Base-by-base conservation (phyloP, 2,797 vertebrate genomes). In the Apogon talboti region DNA sequence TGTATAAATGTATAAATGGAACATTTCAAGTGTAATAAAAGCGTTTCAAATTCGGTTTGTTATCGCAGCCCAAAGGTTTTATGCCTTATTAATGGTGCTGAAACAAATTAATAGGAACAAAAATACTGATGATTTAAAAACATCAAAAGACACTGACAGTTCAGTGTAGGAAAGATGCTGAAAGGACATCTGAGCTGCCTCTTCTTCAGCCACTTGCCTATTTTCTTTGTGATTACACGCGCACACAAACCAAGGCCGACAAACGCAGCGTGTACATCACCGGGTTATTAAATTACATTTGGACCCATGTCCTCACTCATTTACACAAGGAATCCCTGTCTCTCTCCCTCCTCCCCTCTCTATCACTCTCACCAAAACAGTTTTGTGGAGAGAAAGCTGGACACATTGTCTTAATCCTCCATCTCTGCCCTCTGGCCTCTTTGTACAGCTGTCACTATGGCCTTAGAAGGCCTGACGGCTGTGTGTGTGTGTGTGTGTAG, bases 401-500 rank as follows among this genome's bases (percentile, higher is more conserved):
- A 85, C 86, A 61, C 81, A 71, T 88, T 84, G 85, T 91, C 87
- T 90, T 91, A 87, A 88, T 89, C 85, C 87, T 74, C 65, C 38
- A 55, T 76, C 69, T 68, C 78, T 88, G 59, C 60, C 52, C 80
- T 74, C 83, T 58, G 71, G 77, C 79, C 85, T 28, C 24, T 28
- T 28, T 28, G 24, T 82, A 62, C 92, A 93, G 93, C 92, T 94
- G 93, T 93, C 91, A 90, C 10, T 79, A 92, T 93, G 81, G 87
- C 93, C 93, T 92, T 94, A 94, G 93, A 94, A 94, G 93, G 93
- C 87, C 91, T 90, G 87, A 93, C 18, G 51, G 58, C 60, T 49
- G 56, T 50, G 53, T 11, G 62, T 49, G 62, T 33, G 56, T n/a
- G 21, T n/a, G 48, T 19, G 15, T 55, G 52, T 33, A 35, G 16